phyloP scores from a whole-genome alignment of 2,888 invertebrate genomes.

The Diadromus collaris region DNA sequence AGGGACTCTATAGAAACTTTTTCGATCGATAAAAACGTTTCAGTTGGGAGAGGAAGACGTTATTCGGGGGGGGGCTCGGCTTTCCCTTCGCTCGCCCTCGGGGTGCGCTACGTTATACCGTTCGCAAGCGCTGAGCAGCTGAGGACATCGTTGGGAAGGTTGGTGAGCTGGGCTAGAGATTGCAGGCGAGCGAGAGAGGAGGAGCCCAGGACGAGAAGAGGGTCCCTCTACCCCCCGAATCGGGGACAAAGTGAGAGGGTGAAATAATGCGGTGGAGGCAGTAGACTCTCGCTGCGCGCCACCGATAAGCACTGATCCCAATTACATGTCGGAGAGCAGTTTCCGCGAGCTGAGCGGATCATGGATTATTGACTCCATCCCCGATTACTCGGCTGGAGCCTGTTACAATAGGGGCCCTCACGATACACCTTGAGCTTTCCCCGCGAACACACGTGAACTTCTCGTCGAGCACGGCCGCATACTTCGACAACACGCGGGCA shows the following conservation, averaged over 20 bases:
- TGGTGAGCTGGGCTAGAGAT: neutral
- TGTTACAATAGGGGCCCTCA: conserved; percentile 52
- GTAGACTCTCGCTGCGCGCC: conserved; percentile 71
- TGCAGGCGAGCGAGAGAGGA: neutral
- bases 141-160: conserved; percentile 1
- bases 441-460: conserved; percentile 21
- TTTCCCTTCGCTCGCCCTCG: conserved; percentile 27
- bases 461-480: neutral
- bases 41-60: conserved; percentile 1
- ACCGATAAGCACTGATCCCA: conserved; percentile 79
- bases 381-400: conserved; percentile 65
- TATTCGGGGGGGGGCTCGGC: neutral
- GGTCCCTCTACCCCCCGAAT: conserved; percentile 1
- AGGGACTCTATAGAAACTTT: neutral
- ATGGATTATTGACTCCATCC: conserved; percentile 77
- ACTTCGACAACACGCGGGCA: neutral
- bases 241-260: conserved; percentile 56
- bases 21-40: conserved; percentile 17
- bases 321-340: conserved; percentile 76
- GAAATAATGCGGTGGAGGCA: conserved; percentile 40
- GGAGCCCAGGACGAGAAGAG: neutral
- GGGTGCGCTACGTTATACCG: conserved; percentile 14
- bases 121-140: conserved; percentile 56
- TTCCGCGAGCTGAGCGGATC: conserved; percentile 76
- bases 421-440: conserved; percentile 58